Base-by-base conservation (phyloP, 2,113 vertebrate species). In the Scartelaos histophorus region DNA sequence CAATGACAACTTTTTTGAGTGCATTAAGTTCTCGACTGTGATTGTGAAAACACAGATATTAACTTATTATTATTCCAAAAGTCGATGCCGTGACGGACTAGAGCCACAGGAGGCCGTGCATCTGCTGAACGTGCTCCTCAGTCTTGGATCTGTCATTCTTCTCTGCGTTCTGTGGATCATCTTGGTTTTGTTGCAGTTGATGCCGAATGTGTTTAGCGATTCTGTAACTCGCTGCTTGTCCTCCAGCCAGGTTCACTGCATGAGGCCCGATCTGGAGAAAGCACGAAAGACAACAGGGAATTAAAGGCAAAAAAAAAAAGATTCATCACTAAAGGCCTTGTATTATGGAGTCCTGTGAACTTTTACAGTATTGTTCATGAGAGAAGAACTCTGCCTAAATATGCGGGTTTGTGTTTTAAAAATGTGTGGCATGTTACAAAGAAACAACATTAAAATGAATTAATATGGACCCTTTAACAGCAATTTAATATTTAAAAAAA, bases 161-260 rank as follows among this genome's bases (percentile, higher is more conserved):
- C 29, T 80, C 76, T 7, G 12, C 43, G 25, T 73, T 71, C 47
- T 64, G 9, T 17, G 15, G 53, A 3, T 70, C 65, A 2, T 34
- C n/a, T 0, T n/a, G 46, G 12, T 81, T 34, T 56, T 76, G 76
- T 4, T 80, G 60, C 15, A 70, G 85, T 16, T 22, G 57, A 1
- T 22, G 16, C 12, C 78, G 67, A 58, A 94, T 90, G 81, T 90
- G 82, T 34, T 87, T 90, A 13, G 90, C 79, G 24, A 94, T 94
- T 22, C 94, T 83, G 56, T 84, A 53, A 66, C 92, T 91, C 24
- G 93, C 89, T n/a, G 93, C 94, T 75, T 94, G 94, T 71, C 92
- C 94, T 0, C 94, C 94, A 19, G 94, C 94, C n/a, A 94, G 87
- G 79, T 94, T 94, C 5, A 94, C 87, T 15, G 94, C 93, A 82